Percentiles rank a stretch among this genome's conserved stretches.
phyloP scores from a whole-genome alignment of 92 coral and sea anemone genomes.

The Anthopleura xanthogrammica region DNA sequence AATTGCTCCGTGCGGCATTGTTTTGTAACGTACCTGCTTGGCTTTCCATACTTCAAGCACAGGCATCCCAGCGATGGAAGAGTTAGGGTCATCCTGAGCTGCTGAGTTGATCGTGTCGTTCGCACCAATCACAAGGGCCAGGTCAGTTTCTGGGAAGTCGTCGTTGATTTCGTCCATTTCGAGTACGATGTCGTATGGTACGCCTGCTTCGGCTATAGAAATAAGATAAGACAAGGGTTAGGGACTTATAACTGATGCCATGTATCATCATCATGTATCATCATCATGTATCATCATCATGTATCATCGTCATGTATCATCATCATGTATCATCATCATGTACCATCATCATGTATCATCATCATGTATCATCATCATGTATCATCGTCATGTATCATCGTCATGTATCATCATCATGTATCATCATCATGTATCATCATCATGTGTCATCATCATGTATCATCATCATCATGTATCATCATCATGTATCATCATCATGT shows the following conservation, averaged over 20 bases:
- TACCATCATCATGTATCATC: neutral
- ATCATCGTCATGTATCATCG: neutral
- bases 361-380: neutral
- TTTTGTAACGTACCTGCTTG: neutral
- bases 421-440: slow-evolving; percentile 12
- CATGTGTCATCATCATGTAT: neutral
- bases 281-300: neutral
- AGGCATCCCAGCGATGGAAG: slow-evolving; percentile 99
- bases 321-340: neutral
- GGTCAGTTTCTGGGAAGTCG: slow-evolving; percentile 90
- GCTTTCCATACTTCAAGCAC: slow-evolving; percentile 98
- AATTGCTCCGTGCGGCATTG: neutral
- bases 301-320: neutral
- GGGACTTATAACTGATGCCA: neutral
- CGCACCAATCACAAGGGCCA: slow-evolving; percentile 92
- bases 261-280: neutral
- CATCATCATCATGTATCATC: neutral
- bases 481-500: neutral
- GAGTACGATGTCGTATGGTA: slow-evolving; percentile 91
- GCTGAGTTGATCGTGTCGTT: slow-evolving; percentile 98
- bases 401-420: slow-evolving; percentile 5
- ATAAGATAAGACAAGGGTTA: neutral
- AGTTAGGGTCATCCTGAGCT: slow-evolving; percentile 98
- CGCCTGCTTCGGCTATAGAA: slow-evolving; percentile 92
- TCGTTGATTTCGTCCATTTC: slow-evolving; percentile 99